Evolutionary conservation across 2,113 vertebrate genomes (phyloP).

Genomic region (Taxidea taxus): DNA sequence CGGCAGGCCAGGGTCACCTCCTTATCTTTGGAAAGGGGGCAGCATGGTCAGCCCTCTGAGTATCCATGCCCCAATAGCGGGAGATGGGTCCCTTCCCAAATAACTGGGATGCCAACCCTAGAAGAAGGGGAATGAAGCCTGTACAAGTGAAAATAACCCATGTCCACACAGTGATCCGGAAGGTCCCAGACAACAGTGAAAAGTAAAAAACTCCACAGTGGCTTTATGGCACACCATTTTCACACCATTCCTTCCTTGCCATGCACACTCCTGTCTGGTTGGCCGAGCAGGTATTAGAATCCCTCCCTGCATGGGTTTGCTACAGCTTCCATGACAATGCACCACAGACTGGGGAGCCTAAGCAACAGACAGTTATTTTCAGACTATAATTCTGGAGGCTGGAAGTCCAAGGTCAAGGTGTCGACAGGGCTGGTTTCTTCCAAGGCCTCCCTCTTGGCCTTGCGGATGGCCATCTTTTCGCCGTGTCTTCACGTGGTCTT

Average conservation of each 20-base stretch:
- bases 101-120: neutral
- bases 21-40: neutral
- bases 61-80: too few species aligned
- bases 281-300: neutral
- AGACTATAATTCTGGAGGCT: neutral
- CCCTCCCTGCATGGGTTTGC: neutral
- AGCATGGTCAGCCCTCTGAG: neutral
- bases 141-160: neutral
- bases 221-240: fast-evolving
- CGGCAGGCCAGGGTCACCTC: neutral
- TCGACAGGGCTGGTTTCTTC: neutral
- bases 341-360: neutral
- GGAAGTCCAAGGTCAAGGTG: neutral
- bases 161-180: neutral
- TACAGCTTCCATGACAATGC: too few species aligned
- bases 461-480: fast-evolving
- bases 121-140: neutral
- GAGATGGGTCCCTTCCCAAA: neutral
- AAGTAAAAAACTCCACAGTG: neutral
- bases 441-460: neutral
- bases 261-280: neutral
- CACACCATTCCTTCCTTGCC: neutral
- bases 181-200: neutral
- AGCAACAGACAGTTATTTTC: neutral
- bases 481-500: neutral